phyloP scores from a whole-genome alignment of 2,888 invertebrate genomes.

The Ornithoptera priamus region DNA sequence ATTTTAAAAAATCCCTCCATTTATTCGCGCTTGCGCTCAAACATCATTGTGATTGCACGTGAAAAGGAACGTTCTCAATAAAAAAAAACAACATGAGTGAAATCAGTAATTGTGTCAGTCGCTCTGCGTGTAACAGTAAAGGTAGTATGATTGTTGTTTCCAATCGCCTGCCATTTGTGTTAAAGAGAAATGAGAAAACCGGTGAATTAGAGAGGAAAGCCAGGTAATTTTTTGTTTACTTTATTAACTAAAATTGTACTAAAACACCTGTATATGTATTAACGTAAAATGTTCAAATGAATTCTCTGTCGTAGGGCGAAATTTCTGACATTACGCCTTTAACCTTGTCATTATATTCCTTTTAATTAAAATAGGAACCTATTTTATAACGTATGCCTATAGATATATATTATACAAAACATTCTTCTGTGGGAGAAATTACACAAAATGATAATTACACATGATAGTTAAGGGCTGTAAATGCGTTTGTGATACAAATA shows the following conservation, averaged over 20 bases:
- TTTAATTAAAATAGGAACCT: too few species aligned
- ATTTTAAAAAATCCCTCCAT: conserved; percentile 60
- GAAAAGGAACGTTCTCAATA: conserved; percentile 52
- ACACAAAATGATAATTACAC: too few species aligned
- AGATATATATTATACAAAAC: too few species aligned
- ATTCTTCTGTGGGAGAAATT: too few species aligned
- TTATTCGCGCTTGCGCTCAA: conserved; percentile 63
- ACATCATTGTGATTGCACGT: conserved; percentile 66
- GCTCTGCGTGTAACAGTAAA: conserved; percentile 76
- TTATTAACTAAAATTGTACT: background rate
- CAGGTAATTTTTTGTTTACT: conserved; percentile 80
- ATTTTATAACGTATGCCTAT: too few species aligned
- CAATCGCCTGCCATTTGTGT: conserved; percentile 92
- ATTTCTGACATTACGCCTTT: background rate
- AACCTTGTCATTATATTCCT: background rate
- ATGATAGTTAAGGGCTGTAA: too few species aligned
- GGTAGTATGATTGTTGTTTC: conserved; percentile 94
- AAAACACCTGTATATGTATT: background rate
- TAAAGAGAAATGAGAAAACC: conserved; percentile 86
- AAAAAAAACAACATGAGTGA: conserved; percentile 63
- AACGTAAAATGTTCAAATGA: background rate
- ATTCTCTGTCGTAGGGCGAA: background rate
- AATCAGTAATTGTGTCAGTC: conserved; percentile 55
- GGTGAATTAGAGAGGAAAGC: conserved; percentile 88
- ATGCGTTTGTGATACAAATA: too few species aligned